Evolutionary conservation across 92 coral and sea anemone species (phyloP).

Genomic region (Diadumene lineata): DNA sequence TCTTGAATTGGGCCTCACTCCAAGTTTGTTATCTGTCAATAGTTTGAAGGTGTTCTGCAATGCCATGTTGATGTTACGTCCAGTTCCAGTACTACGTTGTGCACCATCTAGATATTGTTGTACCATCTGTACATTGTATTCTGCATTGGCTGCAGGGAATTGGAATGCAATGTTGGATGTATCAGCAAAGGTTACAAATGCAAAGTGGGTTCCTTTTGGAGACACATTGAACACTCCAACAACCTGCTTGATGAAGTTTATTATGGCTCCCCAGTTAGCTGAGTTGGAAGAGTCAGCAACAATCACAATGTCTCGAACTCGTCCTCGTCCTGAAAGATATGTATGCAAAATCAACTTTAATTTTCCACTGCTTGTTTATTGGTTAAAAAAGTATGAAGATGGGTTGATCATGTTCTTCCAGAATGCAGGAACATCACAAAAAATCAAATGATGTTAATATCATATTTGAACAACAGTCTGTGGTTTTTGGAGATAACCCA

Average conservation of each 20-base stretch:
- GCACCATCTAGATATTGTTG: background rate
- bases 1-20: slow-evolving; percentile 11
- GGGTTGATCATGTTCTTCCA: too few relatives aligned
- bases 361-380: too few relatives aligned
- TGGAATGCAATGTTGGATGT: slow-evolving; percentile 16
- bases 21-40: background rate
- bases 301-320: slow-evolving; percentile 35
- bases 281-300: slow-evolving; percentile 38
- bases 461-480: too few relatives aligned
- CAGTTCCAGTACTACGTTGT: background rate
- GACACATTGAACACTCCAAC: slow-evolving; percentile 30
- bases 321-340: slow-evolving; percentile 25
- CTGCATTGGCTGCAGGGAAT: background rate
- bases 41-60: background rate
- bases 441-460: too few relatives aligned
- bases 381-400: too few relatives aligned
- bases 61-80: slow-evolving; percentile 9
- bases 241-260: slow-evolving; percentile 37
- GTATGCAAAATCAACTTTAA: too few relatives aligned
- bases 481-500: too few relatives aligned
- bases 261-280: slow-evolving; percentile 38
- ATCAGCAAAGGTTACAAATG: slow-evolving; percentile 39
- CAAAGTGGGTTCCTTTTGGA: slow-evolving; percentile 39
- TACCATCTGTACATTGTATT: slow-evolving; percentile 5
- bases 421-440: too few relatives aligned